Evolutionary conservation across 2,113 vertebrate species (phyloP).

Genomic region (Agapornis roseicollis): DNA sequence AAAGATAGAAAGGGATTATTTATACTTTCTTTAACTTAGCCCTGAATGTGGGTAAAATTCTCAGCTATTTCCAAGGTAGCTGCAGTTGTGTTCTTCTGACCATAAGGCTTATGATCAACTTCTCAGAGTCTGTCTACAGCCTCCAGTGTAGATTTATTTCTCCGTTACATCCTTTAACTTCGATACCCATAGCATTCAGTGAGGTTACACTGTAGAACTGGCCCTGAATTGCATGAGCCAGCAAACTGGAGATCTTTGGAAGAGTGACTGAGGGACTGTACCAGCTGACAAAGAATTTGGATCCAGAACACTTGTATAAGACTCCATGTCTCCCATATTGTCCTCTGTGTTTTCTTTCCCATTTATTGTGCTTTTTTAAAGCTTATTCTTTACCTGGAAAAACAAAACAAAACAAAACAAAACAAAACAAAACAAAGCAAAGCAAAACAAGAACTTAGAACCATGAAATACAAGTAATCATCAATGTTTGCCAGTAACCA

Average conservation of each 20-base stretch:
- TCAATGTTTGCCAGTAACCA: conserved; percentile 1
- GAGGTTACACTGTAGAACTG: neutral
- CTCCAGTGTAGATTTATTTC: neutral
- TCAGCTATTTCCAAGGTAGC: neutral
- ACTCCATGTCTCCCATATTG: neutral
- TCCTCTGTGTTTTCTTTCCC: neutral
- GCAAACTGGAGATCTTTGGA: neutral
- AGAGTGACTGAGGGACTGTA: neutral
- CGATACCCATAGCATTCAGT: neutral
- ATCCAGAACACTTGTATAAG: neutral
- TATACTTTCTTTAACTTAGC: neutral
- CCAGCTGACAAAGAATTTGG: neutral
- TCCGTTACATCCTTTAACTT: neutral
- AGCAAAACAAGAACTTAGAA: neutral
- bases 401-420: neutral
- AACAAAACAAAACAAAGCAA: no score
- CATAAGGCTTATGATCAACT: neutral
- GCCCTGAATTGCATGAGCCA: neutral
- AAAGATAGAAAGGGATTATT: neutral
- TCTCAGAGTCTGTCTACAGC: neutral
- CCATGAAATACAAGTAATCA: neutral
- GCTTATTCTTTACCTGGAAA: conserved; percentile 20
- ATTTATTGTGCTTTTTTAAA: neutral
- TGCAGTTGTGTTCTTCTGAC: neutral
- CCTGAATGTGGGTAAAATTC: neutral